These are phyloP conservation scores for Epistrophe eligans DNA, from an alignment of 2,888 invertebrate genomes.

Conservation along the genomic window DNA sequence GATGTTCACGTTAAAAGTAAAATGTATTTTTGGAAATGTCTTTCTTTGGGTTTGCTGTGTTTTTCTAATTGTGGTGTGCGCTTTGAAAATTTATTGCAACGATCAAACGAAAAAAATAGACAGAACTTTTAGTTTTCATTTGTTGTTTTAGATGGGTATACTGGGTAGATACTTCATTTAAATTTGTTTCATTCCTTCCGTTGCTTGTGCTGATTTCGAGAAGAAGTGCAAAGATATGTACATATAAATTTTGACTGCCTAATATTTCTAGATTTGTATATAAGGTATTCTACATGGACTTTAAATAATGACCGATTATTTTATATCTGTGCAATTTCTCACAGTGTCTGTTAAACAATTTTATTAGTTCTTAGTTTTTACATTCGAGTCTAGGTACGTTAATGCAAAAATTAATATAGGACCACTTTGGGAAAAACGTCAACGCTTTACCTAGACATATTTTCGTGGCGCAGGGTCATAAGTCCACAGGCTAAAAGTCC, in stretches of 20 bases:
- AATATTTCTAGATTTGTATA: too few relatives aligned
- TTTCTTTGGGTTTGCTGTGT: constrained; percentile 32
- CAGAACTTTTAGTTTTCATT: constrained; percentile 54
- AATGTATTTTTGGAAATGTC: constrained; percentile 54
- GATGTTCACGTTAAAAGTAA: constrained; percentile 15
- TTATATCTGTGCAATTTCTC: too few relatives aligned
- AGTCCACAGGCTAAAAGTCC: too few relatives aligned
- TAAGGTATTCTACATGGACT: too few relatives aligned
- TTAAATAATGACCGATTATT: not conserved
- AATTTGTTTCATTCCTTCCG: not conserved
- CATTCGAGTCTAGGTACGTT: too few relatives aligned
- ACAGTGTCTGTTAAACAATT: too few relatives aligned
- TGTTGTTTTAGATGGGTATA: not conserved
- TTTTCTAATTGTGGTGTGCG: constrained; percentile 46
- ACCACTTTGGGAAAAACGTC: too few relatives aligned
- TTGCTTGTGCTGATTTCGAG: not conserved
- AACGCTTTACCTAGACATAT: too few relatives aligned
- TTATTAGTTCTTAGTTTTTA: too few relatives aligned
- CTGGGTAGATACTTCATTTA: not conserved
- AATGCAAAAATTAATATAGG: too few relatives aligned
- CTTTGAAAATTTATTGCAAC: constrained; percentile 44
- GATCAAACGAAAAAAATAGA: constrained; percentile 41
- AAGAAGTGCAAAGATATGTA: not conserved
- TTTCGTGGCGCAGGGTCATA: too few relatives aligned
- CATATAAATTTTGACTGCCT: too few relatives aligned